Evolutionary conservation across 1,140 invertebrate genomes (phyloP).

Genomic region (Drosophila nebulosa): DNA sequence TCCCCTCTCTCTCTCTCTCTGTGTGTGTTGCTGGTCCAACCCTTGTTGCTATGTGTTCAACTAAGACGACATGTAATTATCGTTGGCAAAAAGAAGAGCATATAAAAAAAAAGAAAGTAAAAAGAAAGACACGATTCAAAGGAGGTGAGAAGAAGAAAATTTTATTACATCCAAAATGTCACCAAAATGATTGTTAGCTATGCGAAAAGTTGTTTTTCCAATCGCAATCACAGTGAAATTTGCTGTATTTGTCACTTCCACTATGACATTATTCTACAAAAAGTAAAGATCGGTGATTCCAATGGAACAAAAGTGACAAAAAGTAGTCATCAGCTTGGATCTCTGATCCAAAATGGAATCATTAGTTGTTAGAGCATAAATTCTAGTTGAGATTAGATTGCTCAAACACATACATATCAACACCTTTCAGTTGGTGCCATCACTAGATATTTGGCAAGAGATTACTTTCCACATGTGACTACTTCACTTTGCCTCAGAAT

Average conservation of each 20-base stretch:
- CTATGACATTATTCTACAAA: too few relatives aligned
- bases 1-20: neutral
- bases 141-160: slow-evolving; percentile 2
- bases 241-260: too few relatives aligned
- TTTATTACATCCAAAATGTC: slow-evolving; percentile 25
- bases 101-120: neutral
- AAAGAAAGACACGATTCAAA: neutral
- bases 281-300: too few relatives aligned
- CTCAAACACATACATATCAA: too few relatives aligned
- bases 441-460: neutral
- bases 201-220: neutral
- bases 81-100: slow-evolving; percentile 40
- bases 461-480: neutral
- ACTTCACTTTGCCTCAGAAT: too few relatives aligned
- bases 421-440: neutral
- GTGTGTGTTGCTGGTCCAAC: neutral
- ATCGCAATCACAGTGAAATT: neutral
- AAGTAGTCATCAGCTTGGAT: too few relatives aligned
- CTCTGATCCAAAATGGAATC: too few relatives aligned
- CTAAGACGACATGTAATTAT: slow-evolving; percentile 76
- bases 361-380: too few relatives aligned
- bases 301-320: too few relatives aligned
- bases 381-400: too few relatives aligned
- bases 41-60: slow-evolving; percentile 20
- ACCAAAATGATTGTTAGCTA: slow-evolving; percentile 1